A percentile compares a stretch with the other conserved stretches of the same genome.
phyloP scores from a whole-genome alignment of 2,113 vertebrate species.

The Halcyon senegalensis region DNA sequence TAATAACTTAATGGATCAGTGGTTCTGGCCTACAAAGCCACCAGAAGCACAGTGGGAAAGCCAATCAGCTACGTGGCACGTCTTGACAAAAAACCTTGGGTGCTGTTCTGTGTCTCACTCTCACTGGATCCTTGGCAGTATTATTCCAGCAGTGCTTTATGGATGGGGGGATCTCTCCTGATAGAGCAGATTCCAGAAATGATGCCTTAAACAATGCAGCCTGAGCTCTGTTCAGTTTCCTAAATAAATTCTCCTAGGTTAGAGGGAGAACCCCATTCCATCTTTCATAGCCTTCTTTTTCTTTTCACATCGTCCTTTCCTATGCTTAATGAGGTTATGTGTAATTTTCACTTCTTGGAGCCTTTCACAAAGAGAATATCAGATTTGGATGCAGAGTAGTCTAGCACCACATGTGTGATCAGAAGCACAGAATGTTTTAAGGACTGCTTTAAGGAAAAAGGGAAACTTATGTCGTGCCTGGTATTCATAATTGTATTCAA shows the following conservation, averaged over 20 bases:
- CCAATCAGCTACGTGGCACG: background rate
- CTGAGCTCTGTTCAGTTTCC: background rate
- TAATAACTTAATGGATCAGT: background rate
- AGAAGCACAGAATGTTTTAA: background rate
- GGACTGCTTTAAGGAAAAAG: background rate
- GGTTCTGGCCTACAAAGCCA: background rate
- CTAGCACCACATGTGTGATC: background rate
- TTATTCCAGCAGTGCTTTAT: background rate
- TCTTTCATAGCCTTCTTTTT: background rate
- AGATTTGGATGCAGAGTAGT: background rate
- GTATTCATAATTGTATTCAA: background rate
- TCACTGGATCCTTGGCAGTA: background rate
- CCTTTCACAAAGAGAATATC: background rate
- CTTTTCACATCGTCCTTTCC: background rate
- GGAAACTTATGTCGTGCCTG: background rate
- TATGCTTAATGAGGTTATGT: background rate
- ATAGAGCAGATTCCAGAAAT: background rate
- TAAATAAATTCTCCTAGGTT: background rate
- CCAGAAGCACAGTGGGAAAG: background rate
- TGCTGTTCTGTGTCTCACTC: background rate
- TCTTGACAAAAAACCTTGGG: background rate
- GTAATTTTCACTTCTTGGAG: background rate
- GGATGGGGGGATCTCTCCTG: background rate
- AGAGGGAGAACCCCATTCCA: background rate
- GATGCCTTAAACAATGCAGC: background rate